Percentiles rank a stretch among this genome's conserved stretches.
These are phyloP conservation scores for Salvelinus alpinus DNA, from an alignment of 2,113 vertebrate species.

Conservation along the genomic window DNA sequence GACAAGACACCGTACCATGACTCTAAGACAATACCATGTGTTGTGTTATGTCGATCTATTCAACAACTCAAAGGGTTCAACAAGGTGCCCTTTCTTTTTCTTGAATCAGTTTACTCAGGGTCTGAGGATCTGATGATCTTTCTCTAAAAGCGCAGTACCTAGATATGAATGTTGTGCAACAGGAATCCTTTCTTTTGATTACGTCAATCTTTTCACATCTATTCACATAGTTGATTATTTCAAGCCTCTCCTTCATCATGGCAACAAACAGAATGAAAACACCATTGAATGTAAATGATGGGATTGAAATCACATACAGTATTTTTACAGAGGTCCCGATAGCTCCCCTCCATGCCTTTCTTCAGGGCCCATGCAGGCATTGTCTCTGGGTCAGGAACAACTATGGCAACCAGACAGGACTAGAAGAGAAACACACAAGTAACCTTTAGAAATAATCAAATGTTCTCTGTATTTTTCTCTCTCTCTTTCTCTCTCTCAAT, in stretches of 20 bases:
- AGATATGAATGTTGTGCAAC: not conserved
- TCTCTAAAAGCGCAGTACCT: not conserved
- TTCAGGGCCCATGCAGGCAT: constrained; percentile 94
- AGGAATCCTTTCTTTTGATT: not conserved
- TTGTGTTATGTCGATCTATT: too few relatives aligned
- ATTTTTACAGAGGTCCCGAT: constrained; percentile 85
- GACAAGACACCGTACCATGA: not conserved
- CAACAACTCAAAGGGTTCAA: not conserved
- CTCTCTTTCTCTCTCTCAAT: too few relatives aligned
- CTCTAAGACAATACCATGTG: not conserved
- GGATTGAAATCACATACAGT: constrained; percentile 67
- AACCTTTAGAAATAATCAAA: too few relatives aligned
- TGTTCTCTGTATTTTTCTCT: too few relatives aligned
- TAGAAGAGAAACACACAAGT: constrained; percentile 48
- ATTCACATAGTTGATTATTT: too few relatives aligned
- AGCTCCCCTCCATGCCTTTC: constrained; percentile 85
- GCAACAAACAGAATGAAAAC: too few relatives aligned
- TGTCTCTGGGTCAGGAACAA: constrained; percentile 90
- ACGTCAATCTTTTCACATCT: not conserved
- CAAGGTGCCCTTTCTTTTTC: too few relatives aligned
- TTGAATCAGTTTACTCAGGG: too few relatives aligned
- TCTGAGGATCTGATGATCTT: too few relatives aligned
- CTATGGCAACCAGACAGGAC: constrained; percentile 94
- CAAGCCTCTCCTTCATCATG: too few relatives aligned
- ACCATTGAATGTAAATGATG: too few relatives aligned